Conservation (phyloP, 37 sponge, comb jelly and placozoan species). For the Chondrilla cf. caribensis region DNA sequence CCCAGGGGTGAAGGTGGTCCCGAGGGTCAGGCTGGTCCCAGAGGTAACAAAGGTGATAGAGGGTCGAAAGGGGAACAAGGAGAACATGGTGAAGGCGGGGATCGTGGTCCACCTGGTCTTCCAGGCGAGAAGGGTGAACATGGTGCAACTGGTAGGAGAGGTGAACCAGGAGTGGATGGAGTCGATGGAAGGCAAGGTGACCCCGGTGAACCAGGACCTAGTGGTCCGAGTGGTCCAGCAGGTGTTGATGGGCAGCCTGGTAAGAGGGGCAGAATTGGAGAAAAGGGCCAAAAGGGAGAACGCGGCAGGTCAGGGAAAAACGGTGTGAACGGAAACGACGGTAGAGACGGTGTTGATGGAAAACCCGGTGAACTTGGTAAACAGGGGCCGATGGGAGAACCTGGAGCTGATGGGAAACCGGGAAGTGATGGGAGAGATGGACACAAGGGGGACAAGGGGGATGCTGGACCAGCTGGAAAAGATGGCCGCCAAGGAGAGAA, state of each 20-base stretch:
- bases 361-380: slow-evolving; percentile 4
- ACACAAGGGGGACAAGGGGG: too few relatives aligned
- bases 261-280: not conserved
- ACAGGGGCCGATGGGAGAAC: not conserved
- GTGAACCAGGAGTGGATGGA: slow-evolving; percentile 32
- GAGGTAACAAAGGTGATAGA: slow-evolving; percentile 28
- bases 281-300: not conserved
- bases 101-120: not conserved
- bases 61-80: slow-evolving; percentile 30
- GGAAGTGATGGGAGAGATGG: not conserved
- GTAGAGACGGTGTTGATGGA: slow-evolving; percentile 5
- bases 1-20: not conserved
- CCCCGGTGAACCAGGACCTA: not conserved
- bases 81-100: not conserved
- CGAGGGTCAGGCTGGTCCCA: slow-evolving; percentile 15
- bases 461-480: too few relatives aligned
- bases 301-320: not conserved
- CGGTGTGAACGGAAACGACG: not conserved
- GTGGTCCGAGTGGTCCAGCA: not conserved
- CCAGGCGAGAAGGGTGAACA: not conserved
- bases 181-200: not conserved
- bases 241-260: not conserved
- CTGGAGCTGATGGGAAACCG: not conserved
- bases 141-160: slow-evolving; percentile 40
- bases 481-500: too few relatives aligned